phyloP scores from a whole-genome alignment of 23 tunicate species.

The Oikopleura dioica region DNA sequence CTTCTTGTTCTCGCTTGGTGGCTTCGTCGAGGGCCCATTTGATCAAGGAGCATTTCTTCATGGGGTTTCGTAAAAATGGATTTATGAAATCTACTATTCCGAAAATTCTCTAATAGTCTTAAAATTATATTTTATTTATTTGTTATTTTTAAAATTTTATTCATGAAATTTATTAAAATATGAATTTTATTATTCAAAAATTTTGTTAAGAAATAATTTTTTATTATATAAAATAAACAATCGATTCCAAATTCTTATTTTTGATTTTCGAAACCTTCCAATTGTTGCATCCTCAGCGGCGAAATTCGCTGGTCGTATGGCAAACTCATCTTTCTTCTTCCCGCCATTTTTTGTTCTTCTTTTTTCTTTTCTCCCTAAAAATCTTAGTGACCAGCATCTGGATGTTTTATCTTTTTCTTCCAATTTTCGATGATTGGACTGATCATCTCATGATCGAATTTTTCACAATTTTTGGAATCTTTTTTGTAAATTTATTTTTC shows the following conservation, averaged over 20 bases:
- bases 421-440: too few species aligned
- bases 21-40: neutral
- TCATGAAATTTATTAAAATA: too few species aligned
- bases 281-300: neutral
- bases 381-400: too few species aligned
- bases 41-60: neutral
- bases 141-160: too few species aligned
- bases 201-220: neutral
- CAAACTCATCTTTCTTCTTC: neutral
- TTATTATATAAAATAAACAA: neutral
- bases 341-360: neutral
- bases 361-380: too few species aligned
- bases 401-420: too few species aligned
- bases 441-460: too few species aligned
- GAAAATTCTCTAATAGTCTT: too few species aligned
- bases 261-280: neutral
- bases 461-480: too few species aligned
- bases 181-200: neutral
- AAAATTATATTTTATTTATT: too few species aligned
- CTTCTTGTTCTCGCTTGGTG: neutral
- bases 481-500: too few species aligned
- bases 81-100: too few species aligned
- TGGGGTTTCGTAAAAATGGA: neutral
- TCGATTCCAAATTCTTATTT: neutral
- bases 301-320: neutral